Evolutionary conservation across 2,888 invertebrate genomes (phyloP).

Genomic region (Oligia fasciuncula): DNA sequence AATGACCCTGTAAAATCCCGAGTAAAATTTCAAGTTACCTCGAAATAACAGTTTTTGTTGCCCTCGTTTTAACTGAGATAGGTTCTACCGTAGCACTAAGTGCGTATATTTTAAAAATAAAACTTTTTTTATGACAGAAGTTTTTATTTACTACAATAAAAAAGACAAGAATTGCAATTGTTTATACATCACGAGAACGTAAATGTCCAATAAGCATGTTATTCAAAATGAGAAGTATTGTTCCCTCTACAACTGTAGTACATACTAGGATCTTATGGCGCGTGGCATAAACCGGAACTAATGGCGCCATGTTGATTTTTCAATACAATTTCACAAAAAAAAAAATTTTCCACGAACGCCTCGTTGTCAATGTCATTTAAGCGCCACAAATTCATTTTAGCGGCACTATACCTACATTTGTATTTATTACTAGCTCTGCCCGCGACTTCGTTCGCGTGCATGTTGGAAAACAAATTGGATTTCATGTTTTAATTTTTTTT

Average conservation of each 20-base stretch:
- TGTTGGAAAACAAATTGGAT: no score
- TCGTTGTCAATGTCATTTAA: neutral
- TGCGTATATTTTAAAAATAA: constrained; percentile 19
- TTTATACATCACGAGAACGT: neutral
- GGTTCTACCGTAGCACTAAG: neutral
- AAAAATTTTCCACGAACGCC: neutral
- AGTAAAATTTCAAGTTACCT: constrained; percentile 36
- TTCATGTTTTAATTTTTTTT: no score
- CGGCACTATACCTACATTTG: no score
- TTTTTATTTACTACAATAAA: constrained; percentile 29
- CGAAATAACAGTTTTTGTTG: constrained; percentile 43
- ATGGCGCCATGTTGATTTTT: no score
- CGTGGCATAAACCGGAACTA: neutral
- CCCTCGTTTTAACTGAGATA: constrained; percentile 27
- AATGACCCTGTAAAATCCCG: constrained; percentile 28
- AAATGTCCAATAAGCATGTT: neutral
- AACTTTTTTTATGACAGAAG: constrained; percentile 6
- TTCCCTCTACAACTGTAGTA: neutral
- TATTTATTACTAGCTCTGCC: no score
- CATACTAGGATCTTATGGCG: no score
- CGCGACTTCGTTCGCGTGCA: no score
- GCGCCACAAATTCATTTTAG: neutral
- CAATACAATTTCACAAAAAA: no score
- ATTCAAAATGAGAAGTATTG: neutral
- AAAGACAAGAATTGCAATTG: constrained; percentile 20